Conservation (phyloP, 1,140 invertebrate genomes). For the Odontomachus brunneus region DNA sequence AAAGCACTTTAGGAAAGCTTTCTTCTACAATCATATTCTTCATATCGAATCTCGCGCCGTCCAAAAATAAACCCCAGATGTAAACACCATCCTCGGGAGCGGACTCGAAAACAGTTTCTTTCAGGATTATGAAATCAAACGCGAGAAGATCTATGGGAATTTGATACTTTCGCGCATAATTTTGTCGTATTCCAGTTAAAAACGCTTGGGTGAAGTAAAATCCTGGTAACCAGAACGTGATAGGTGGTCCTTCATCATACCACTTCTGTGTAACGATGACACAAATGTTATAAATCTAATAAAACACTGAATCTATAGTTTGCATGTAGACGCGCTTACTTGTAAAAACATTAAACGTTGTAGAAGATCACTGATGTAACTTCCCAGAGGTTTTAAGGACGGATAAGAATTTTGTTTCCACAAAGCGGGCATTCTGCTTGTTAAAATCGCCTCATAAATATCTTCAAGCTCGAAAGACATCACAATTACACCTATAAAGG, state of each 20-base stretch:
- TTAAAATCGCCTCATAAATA: constrained; percentile 93
- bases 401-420: constrained; percentile 96
- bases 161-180: constrained; percentile 95
- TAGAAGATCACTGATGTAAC: constrained; percentile 95
- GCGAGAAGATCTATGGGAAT: constrained; percentile 96
- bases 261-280: constrained; percentile 88
- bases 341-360: constrained; percentile 92
- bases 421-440: constrained; percentile 92
- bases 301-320: background rate
- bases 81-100: constrained; percentile 93
- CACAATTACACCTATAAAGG: constrained; percentile 88
- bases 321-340: constrained; percentile 83
- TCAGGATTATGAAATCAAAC: constrained; percentile 91
- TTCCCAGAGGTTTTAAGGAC: constrained; percentile 95
- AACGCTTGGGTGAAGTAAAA: constrained; percentile 99
- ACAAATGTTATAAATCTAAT: background rate
- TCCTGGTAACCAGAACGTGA: constrained; percentile 96
- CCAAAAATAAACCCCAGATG: constrained; percentile 94
- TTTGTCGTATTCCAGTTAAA: constrained; percentile 96
- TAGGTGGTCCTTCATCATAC: constrained; percentile 93
- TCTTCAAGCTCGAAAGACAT: constrained; percentile 96
- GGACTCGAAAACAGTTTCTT: constrained; percentile 79
- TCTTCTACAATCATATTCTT: constrained; percentile 90
- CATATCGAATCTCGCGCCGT: constrained; percentile 94
- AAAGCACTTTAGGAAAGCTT: constrained; percentile 93